Percentiles rank a stretch among this genome's conserved stretches.
phyloP scores from a whole-genome alignment of 2,797 vertebrate species.

The Danio kyathit region DNA sequence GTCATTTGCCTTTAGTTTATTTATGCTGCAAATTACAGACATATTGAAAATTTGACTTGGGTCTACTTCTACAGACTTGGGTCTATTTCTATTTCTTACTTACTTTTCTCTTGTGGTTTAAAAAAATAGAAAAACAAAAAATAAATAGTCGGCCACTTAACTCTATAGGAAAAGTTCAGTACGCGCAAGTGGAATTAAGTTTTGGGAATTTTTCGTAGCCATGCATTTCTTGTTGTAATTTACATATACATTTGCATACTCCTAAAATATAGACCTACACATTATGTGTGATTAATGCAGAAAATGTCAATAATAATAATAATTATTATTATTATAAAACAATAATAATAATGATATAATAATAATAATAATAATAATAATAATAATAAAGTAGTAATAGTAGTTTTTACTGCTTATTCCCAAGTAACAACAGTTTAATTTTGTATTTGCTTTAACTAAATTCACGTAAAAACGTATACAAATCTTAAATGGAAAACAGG shows the following conservation, averaged over 20 bases:
- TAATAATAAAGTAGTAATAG: no score
- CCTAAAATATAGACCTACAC: no score
- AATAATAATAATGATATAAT: neutral
- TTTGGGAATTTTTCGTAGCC: neutral
- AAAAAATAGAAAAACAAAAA: no score
- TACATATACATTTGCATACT: neutral
- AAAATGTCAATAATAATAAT: no score
- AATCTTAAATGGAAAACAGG: neutral
- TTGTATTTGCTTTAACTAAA: neutral
- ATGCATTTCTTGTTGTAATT: neutral
- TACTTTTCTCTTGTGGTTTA: no score
- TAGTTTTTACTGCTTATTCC: neutral
- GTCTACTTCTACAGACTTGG: no score
- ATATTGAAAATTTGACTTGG: neutral
- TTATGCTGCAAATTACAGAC: neutral
- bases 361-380: neutral
- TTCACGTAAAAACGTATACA: neutral
- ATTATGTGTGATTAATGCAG: no score
- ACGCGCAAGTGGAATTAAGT: neutral
- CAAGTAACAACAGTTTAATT: neutral
- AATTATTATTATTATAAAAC: neutral
- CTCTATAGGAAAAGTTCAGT: conserved; percentile 7
- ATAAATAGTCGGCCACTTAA: neutral
- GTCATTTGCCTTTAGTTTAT: neutral
- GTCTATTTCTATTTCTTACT: no score